A percentile compares a stretch with the other conserved stretches of the same genome.
These are phyloP conservation scores for Drosophila cardini DNA, from an alignment of 1,140 invertebrate species.

Conservation along the genomic window DNA sequence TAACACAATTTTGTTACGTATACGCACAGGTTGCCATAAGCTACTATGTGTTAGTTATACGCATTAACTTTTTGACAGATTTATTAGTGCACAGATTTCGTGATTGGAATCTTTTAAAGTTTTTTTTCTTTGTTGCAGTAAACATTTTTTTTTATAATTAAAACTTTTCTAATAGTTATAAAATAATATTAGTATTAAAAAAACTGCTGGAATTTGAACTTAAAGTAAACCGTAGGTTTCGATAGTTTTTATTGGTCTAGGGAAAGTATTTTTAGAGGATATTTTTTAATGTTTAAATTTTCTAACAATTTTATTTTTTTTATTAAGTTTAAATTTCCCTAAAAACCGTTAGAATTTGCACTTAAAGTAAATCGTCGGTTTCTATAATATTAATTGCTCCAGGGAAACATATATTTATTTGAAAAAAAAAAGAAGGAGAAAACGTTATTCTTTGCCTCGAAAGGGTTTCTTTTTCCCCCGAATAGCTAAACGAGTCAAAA, in stretches of 20 bases:
- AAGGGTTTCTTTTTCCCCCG: background rate
- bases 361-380: background rate
- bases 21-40: background rate
- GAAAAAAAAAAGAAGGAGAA: background rate
- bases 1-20: slow-evolving; percentile 8
- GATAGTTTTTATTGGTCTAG: too few relatives aligned
- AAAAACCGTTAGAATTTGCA: too few relatives aligned
- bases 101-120: slow-evolving; percentile 1
- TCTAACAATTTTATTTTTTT: too few relatives aligned
- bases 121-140: background rate
- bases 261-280: too few relatives aligned
- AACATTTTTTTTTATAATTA: background rate
- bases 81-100: slow-evolving; percentile 1
- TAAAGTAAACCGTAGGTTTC: too few relatives aligned
- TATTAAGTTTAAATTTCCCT: too few relatives aligned
- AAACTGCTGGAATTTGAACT: too few relatives aligned
- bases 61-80: slow-evolving; percentile 1
- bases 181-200: too few relatives aligned
- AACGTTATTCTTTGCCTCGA: background rate
- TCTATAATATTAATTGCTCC: slow-evolving; percentile 12
- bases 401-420: slow-evolving; percentile 15
- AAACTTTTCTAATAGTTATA: too few relatives aligned
- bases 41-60: background rate
- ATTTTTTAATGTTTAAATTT: too few relatives aligned
- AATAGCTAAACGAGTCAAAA: background rate